Evolutionary conservation across 1,140 invertebrate genomes (phyloP), one percentile per base, ranked within the genome.

Genomic region (Neoseiulus cucumeris): DNA sequence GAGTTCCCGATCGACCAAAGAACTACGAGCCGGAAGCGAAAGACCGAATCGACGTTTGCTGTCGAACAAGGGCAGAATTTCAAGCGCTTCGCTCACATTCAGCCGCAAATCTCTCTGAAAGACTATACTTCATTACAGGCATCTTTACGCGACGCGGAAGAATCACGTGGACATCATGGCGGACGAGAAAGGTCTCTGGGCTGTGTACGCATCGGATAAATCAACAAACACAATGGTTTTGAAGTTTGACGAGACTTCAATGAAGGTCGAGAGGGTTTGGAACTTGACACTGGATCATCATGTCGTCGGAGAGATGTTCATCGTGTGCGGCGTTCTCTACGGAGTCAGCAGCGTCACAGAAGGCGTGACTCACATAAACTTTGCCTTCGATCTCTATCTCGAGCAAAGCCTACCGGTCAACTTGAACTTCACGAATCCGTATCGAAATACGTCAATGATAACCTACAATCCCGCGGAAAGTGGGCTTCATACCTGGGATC

Each of bases 401-500:
- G 51, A 59, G 51, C 51, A 59, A 20, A 70, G 69, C 14, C 59
- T 76, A 18, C 70, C 71, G 1, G 71, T 73, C 20, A 73, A 74
- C 69, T 73, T 75, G 66, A 80, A 82, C 44, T 91, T 92, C 76
- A 84, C 87, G 4, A 95, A 95, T 80, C 91, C 91, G 1, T 96
- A 93, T 73, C 79, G 84, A 66, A 85, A 85, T 68, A 94, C 90
- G 30, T 91, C 89, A 1, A 89, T 91, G 79, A 80, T 97, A 1
- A 83, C 86, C 42, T 97, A 96, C 72, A 94, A 94, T 78, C 85
- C 87, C 33, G 80, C 80, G 67, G 85, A 82, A 42, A 75, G 89
- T 82, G 87, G 92, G 73, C 78, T 97, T 28, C 93, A 88, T 74
- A 91, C 89, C 0, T 96, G 90, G 87, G 93, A 97, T 75, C 84